Conservation (phyloP, 2,888 invertebrate species). For the Philaethria dido region DNA sequence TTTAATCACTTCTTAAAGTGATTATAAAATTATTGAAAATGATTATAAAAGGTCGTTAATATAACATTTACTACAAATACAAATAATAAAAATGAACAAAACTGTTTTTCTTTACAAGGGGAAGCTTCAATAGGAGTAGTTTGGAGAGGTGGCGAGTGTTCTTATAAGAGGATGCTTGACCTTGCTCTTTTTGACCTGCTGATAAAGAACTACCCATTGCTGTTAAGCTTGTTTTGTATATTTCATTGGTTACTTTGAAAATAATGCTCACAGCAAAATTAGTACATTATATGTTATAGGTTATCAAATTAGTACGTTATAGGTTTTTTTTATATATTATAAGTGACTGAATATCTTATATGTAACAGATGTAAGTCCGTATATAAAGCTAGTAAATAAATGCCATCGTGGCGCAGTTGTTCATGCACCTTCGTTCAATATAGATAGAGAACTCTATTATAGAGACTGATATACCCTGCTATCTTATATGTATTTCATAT, state of each 20-base stretch:
- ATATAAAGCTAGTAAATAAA: no score
- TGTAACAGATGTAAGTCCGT: no score
- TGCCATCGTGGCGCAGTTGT: no score
- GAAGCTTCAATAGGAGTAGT: conserved; percentile 18
- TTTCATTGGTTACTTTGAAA: conserved; percentile 4
- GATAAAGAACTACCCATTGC: conserved; percentile 15
- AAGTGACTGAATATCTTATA: no score
- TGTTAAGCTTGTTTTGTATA: conserved; percentile 8
- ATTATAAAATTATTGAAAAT: neutral
- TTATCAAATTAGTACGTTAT: no score
- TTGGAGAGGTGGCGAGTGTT: conserved; percentile 27
- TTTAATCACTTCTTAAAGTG: neutral
- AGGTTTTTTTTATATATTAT: no score
- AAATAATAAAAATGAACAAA: conserved; percentile 9
- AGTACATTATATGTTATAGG: no score
- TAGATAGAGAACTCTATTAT: no score
- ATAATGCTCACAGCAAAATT: neutral
- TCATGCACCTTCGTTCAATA: no score
- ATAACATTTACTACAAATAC: neutral
- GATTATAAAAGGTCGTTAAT: no score
- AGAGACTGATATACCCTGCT: no score
- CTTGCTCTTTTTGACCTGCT: conserved; percentile 31
- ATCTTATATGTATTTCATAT: no score
- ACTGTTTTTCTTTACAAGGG: conserved; percentile 14
- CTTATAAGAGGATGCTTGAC: conserved; percentile 29